Conservation (phyloP, 2,888 invertebrate species). For the Ligdia adustata region DNA sequence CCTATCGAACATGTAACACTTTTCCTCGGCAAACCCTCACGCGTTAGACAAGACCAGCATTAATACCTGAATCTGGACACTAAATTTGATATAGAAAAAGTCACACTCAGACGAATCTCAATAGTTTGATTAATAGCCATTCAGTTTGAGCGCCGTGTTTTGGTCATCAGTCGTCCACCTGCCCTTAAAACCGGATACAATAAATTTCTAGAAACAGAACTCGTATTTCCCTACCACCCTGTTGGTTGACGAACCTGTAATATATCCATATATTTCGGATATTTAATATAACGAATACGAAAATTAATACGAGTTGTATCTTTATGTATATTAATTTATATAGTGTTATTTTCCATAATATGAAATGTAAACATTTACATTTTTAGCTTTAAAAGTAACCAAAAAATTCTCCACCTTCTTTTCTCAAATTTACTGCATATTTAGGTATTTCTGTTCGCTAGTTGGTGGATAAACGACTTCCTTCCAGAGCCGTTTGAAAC, state of each 20-base stretch:
- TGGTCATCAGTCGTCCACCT: slow-evolving; percentile 59
- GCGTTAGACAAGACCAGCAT: too few species aligned
- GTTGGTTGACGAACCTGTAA: slow-evolving; percentile 48
- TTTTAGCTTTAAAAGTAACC: slow-evolving; percentile 1
- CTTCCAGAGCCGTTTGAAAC: slow-evolving; percentile 53
- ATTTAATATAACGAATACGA: too few species aligned
- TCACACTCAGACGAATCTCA: slow-evolving; percentile 13
- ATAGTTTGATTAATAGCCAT: slow-evolving; percentile 21
- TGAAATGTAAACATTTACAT: too few species aligned
- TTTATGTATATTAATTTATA: too few species aligned
- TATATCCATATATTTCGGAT: too few species aligned
- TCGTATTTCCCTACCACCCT: slow-evolving; percentile 57
- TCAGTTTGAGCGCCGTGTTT: slow-evolving; percentile 19
- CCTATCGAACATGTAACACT: too few species aligned
- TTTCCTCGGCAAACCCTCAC: too few species aligned
- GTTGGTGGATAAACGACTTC: slow-evolving; percentile 56
- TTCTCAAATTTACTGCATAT: slow-evolving; percentile 24
- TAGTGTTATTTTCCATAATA: too few species aligned
- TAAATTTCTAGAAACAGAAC: slow-evolving; percentile 73
- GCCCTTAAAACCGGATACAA: slow-evolving; percentile 73
- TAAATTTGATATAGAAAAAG: too few species aligned
- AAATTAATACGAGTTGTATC: too few species aligned
- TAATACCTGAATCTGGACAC: too few species aligned
- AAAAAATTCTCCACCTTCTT: slow-evolving; percentile 17
- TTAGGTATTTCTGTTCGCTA: slow-evolving; percentile 35